These are phyloP conservation scores for Saccostrea cuccullata DNA, from an alignment of 1,140 invertebrate species.

Conservation along the genomic window DNA sequence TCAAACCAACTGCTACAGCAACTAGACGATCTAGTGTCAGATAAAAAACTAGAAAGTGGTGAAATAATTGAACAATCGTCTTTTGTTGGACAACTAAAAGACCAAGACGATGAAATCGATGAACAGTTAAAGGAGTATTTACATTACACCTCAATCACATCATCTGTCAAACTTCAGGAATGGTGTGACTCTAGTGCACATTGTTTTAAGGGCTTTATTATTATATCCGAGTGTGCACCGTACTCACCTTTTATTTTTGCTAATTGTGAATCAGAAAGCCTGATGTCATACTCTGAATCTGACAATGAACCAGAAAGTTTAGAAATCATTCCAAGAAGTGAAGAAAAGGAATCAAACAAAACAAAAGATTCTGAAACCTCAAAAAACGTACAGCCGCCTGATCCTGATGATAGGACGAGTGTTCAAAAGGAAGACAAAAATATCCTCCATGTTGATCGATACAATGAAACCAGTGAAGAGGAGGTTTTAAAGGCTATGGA, in stretches of 20 bases:
- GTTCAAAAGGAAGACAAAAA: not conserved
- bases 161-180: not conserved
- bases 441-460: not conserved
- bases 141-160: not conserved
- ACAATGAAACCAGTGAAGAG: not conserved
- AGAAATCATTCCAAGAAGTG: not conserved
- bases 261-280: not conserved
- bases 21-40: slow-evolving; percentile 54
- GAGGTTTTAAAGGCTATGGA: not conserved
- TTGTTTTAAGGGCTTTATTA: not conserved
- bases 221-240: not conserved
- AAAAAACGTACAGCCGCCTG: not conserved
- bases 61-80: not conserved
- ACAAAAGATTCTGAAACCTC: not conserved
- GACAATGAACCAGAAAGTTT: not conserved
- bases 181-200: not conserved
- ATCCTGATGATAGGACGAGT: not conserved
- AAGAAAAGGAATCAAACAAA: not conserved
- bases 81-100: not conserved
- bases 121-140: slow-evolving; percentile 36
- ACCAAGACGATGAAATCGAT: slow-evolving; percentile 14
- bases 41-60: slow-evolving; percentile 44
- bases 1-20: slow-evolving; percentile 54
- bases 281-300: not conserved
- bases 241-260: not conserved